phyloP scores from a whole-genome alignment of 2,888 invertebrate genomes.

The Drosophila hamatofila region DNA sequence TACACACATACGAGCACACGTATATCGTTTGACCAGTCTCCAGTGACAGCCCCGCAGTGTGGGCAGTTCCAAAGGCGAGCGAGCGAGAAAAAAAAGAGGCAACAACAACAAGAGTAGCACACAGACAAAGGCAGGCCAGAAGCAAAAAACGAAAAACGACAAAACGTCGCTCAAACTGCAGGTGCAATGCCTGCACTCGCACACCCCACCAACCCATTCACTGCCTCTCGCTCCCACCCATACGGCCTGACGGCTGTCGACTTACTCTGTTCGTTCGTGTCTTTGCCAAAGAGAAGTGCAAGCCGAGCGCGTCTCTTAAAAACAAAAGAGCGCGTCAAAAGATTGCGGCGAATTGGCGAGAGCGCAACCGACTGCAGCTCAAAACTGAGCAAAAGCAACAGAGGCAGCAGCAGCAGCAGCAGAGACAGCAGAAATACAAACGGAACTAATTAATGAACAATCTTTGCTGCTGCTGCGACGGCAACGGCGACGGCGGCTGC shows the following conservation, averaged over 20 bases:
- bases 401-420: conserved; percentile 17
- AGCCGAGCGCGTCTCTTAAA: conserved; percentile 62
- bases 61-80: conserved; percentile 62
- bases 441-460: conserved; percentile 81
- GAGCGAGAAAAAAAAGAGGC: conserved; percentile 56
- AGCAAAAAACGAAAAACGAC: conserved; percentile 22
- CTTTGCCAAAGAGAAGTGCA: conserved; percentile 44
- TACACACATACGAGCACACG: conserved; percentile 7
- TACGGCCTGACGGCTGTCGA: neutral
- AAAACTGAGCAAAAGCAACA: conserved; percentile 32
- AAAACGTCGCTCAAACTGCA: conserved; percentile 57
- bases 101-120: conserved; percentile 19
- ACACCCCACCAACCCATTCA: neutral
- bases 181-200: conserved; percentile 57
- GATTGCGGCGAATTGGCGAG: conserved; percentile 71
- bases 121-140: conserved; percentile 8
- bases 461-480: conserved; percentile 46
- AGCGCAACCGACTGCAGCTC: conserved; percentile 31
- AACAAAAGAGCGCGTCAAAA: conserved; percentile 61
- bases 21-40: conserved; percentile 60
- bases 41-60: conserved; percentile 55
- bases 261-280: conserved; percentile 12
- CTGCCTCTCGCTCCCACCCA: conserved; percentile 16
- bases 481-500: conserved; percentile 15
- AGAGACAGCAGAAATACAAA: conserved; percentile 47